These are phyloP conservation scores for Chiloscyllium plagiosum DNA, from an alignment of 2,113 vertebrate species.

Conservation along the genomic window DNA sequence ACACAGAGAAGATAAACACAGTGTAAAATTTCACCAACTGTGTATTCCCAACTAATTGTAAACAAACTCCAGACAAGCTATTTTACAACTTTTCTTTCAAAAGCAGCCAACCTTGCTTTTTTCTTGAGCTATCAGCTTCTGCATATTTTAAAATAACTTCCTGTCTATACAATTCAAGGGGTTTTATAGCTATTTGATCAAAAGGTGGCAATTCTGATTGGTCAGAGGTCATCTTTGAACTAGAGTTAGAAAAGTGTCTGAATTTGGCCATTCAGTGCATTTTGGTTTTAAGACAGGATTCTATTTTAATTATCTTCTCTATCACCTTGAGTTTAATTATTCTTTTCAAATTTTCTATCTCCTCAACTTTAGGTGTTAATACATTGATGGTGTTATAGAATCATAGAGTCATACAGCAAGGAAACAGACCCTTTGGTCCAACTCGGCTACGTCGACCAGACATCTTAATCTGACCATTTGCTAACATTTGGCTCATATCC, in stretches of 20 bases:
- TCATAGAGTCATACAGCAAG: no score
- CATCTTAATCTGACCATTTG: no score
- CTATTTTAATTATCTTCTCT: neutral
- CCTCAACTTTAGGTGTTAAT: neutral
- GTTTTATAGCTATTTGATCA: neutral
- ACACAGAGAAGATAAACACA: slow-evolving; percentile 19
- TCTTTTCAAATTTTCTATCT: neutral
- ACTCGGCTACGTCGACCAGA: no score
- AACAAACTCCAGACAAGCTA: neutral
- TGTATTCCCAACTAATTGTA: neutral
- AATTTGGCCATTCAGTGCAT: neutral
- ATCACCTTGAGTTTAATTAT: neutral
- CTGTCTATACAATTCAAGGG: neutral
- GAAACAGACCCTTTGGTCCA: no score
- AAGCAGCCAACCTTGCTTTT: neutral
- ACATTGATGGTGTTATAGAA: neutral
- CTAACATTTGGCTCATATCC: no score
- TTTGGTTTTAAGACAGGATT: neutral
- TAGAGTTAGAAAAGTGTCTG: neutral
- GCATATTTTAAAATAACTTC: neutral
- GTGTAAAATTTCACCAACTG: slow-evolving; percentile 27
- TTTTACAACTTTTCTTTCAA: neutral
- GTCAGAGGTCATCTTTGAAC: neutral
- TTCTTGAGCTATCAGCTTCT: neutral
- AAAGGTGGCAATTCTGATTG: neutral